These are phyloP conservation scores for Ericerus pela DNA, from an alignment of 1,140 invertebrate species.

Conservation along the genomic window DNA sequence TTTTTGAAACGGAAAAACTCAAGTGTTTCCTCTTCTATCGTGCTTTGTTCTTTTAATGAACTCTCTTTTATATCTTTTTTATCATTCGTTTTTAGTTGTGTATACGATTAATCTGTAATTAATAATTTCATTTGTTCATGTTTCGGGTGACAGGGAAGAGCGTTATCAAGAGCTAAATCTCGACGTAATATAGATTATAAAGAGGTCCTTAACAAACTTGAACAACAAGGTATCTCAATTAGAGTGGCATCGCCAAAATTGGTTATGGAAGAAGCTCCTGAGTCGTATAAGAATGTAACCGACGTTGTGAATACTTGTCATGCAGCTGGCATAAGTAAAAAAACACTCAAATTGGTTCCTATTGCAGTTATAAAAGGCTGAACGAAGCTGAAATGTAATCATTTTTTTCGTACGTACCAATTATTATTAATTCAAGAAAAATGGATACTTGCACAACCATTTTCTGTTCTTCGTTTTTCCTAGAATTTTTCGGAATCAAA, in stretches of 20 bases:
- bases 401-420: not conserved
- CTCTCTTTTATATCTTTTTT: no score
- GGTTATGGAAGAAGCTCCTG: constrained; percentile 99
- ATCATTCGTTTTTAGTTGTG: no score
- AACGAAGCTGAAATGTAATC: constrained; percentile 23
- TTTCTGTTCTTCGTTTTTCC: no score
- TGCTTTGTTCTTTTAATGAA: no score
- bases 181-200: constrained; percentile 87
- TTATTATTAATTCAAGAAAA: not conserved
- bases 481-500: no score
- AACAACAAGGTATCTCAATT: constrained; percentile 88
- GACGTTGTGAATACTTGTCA: constrained; percentile 99
- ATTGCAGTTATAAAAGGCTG: constrained; percentile 98
- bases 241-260: constrained; percentile 97
- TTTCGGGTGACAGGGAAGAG: constrained; percentile 65
- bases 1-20: no score
- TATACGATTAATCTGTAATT: not conserved
- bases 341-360: constrained; percentile 91
- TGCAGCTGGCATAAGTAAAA: constrained; percentile 91
- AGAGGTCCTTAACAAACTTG: constrained; percentile 72
- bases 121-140: no score
- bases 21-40: no score
- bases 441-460: no score
- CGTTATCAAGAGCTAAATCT: constrained; percentile 92
- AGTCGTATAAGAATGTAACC: constrained; percentile 99